phyloP scores from a whole-genome alignment of 2,888 invertebrate species.

The Apoda limacodes region DNA sequence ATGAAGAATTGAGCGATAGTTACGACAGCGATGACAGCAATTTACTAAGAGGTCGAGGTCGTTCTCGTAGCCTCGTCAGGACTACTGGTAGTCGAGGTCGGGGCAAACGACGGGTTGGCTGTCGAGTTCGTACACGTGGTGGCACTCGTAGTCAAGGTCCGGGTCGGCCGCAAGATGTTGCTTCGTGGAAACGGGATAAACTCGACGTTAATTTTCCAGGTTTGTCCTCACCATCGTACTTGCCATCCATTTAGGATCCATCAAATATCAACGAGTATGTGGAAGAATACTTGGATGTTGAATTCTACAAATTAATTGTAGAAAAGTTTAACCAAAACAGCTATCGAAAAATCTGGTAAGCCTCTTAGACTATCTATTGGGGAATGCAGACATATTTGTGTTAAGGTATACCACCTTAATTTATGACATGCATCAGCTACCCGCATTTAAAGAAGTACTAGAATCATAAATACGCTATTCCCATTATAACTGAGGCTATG shows the following conservation, averaged over 20 bases:
- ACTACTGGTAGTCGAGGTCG: slow-evolving; percentile 7
- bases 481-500: slow-evolving; percentile 13
- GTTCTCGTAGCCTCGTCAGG: slow-evolving; percentile 1
- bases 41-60: slow-evolving; percentile 1
- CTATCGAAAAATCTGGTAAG: slow-evolving; percentile 8
- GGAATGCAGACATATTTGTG: slow-evolving; percentile 12
- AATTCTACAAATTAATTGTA: slow-evolving; percentile 8
- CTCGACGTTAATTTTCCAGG: slow-evolving; percentile 5
- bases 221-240: slow-evolving; percentile 8
- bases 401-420: slow-evolving; percentile 12
- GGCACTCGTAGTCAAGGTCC: slow-evolving; percentile 3
- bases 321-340: slow-evolving; percentile 9
- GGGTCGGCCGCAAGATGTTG: slow-evolving; percentile 1
- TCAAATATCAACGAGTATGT: slow-evolving; percentile 5
- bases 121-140: slow-evolving; percentile 8
- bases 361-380: slow-evolving; percentile 7
- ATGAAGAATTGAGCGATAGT: slow-evolving; percentile 5
- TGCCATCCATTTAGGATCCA: slow-evolving; percentile 6
- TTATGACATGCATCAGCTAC: slow-evolving; percentile 6
- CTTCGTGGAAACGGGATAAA: slow-evolving; percentile 7
- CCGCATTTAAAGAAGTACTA: slow-evolving; percentile 11
- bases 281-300: slow-evolving; percentile 10
- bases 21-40: slow-evolving; percentile 1
- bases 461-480: slow-evolving; percentile 12
- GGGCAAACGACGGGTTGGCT: slow-evolving; percentile 5